phyloP scores from a whole-genome alignment of 2,888 invertebrate genomes.

The Petrophora chlorosata region DNA sequence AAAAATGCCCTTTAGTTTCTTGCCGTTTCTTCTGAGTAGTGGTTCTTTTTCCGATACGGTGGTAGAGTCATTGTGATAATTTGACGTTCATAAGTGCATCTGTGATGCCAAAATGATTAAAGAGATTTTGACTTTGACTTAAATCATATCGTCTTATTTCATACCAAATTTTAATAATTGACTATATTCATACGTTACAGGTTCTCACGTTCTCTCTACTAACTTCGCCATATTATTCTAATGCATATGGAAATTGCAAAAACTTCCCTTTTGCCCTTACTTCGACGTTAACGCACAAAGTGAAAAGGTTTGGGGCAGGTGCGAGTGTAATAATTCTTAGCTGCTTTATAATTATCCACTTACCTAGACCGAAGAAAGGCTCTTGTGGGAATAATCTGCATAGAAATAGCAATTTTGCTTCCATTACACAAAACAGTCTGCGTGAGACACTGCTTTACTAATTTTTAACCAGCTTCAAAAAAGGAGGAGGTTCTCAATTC shows the following conservation, averaged over 20 bases:
- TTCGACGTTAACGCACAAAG: conserved; percentile 44
- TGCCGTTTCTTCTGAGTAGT: too few species aligned
- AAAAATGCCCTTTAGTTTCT: too few species aligned
- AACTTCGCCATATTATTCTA: conserved; percentile 14
- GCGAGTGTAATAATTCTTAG: conserved; percentile 52
- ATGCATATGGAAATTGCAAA: conserved; percentile 28
- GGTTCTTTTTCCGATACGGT: too few species aligned
- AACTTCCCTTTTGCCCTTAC: conserved; percentile 29
- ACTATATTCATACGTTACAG: neutral
- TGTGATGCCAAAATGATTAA: too few species aligned
- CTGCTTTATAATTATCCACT: conserved; percentile 44
- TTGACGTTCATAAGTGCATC: too few species aligned
- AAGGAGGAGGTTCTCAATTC: too few species aligned
- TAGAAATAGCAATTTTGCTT: conserved; percentile 19
- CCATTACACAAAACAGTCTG: conserved; percentile 15
- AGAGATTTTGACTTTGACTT: too few species aligned
- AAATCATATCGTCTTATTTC: too few species aligned
- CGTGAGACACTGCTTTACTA: neutral
- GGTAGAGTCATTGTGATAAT: too few species aligned
- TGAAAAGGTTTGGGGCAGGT: conserved; percentile 56
- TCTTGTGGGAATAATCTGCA: conserved; percentile 30
- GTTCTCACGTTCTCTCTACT: conserved; percentile 1
- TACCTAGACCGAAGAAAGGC: conserved; percentile 34
- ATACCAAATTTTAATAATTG: too few species aligned
- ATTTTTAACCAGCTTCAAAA: too few species aligned